Base-by-base conservation (phyloP, 2,797 vertebrate genomes). In the Eupleurogrammus muticus region DNA sequence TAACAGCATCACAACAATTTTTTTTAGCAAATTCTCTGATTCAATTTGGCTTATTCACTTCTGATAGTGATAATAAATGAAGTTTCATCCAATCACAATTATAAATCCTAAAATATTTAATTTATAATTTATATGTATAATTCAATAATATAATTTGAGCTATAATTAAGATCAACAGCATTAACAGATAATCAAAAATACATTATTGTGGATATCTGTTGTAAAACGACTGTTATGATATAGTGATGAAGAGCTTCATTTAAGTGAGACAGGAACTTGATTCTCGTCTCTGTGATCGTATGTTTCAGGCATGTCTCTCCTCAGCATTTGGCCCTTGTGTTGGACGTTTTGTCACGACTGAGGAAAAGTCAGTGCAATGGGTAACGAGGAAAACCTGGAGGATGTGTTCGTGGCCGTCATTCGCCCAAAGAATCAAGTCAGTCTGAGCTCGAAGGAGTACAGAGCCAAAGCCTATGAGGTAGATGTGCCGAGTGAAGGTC, bases 401-500 rank as follows among this genome's bases (percentile, higher is more conserved):
- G 97, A 98, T 79, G 95, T 91, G 0, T 99, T 97, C 55, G 95
- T 99, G 70, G 98, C 97, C 66, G 98, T 99, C 78, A 96, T 99
- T 86, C 97, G 98, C 82, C 98, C 97, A 55, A 99, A 99, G 93
- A 99, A 94, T 88, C 92, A 95, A 67, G 95, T 97, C 87, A 99
- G 98, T 87, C 94, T 99, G 71, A 98, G 95, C 91, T 98, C 96
- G 14, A 97, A 97, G 89, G 98, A 99, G 82, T 99, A 99, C 91
- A 94, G 96, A 89, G 96, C 98, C 73, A 99, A 99, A 91, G 95
- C 96, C 23, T 99, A 96, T 38, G 98, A 99, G 95, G 98, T 99
- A 91, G 95, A 86, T 12, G 49, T 12, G 16, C 16, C 19, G 52
- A 59, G 1, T 42, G 40, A 24, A 24, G 4, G 47, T 4, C 56